Percentiles rank a stretch among this genome's conserved stretches.
Evolutionary conservation across 2,888 invertebrate genomes (phyloP).

Genomic region (Andricus quercusramuli): DNA sequence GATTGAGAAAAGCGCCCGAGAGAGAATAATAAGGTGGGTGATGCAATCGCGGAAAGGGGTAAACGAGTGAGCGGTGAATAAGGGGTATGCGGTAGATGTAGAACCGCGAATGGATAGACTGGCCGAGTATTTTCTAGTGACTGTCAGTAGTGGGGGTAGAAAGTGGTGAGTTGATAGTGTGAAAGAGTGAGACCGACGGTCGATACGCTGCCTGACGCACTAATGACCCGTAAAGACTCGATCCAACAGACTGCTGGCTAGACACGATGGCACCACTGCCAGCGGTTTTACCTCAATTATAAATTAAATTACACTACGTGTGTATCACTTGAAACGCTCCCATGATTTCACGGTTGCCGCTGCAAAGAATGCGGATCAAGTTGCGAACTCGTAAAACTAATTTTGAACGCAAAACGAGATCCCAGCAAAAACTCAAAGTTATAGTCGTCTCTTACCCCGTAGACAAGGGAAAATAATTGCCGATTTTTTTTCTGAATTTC

Average conservation of each 20-base stretch:
- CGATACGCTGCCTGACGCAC: constrained; percentile 76
- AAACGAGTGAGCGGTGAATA: constrained; percentile 51
- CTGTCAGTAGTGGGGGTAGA: constrained; percentile 60
- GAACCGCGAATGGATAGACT: constrained; percentile 69
- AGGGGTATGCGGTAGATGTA: constrained; percentile 49
- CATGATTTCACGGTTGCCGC: constrained; percentile 24
- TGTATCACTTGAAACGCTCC: constrained; percentile 44
- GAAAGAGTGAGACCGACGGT: constrained; percentile 45
- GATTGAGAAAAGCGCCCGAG: not conserved
- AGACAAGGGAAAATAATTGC: constrained; percentile 9
- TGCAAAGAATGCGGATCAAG: constrained; percentile 33
- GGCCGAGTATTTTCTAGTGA: constrained; percentile 76
- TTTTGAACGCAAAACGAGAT: constrained; percentile 28
- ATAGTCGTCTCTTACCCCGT: constrained; percentile 18
- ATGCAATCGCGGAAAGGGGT: not conserved
- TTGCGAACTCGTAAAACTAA: constrained; percentile 31
- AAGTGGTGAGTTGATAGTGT: constrained; percentile 47
- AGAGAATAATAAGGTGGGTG: constrained; percentile 12
- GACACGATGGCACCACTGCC: constrained; percentile 74
- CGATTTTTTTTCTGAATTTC: not conserved
- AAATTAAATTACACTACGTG: constrained; percentile 71
- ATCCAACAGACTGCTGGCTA: constrained; percentile 75
- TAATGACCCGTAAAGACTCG: constrained; percentile 76
- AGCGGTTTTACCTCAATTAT: constrained; percentile 75
- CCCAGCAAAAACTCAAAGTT: constrained; percentile 7